These are phyloP conservation scores for Pachymerium ferrugineum DNA, from an alignment of 2,888 invertebrate species.

Conservation along the genomic window DNA sequence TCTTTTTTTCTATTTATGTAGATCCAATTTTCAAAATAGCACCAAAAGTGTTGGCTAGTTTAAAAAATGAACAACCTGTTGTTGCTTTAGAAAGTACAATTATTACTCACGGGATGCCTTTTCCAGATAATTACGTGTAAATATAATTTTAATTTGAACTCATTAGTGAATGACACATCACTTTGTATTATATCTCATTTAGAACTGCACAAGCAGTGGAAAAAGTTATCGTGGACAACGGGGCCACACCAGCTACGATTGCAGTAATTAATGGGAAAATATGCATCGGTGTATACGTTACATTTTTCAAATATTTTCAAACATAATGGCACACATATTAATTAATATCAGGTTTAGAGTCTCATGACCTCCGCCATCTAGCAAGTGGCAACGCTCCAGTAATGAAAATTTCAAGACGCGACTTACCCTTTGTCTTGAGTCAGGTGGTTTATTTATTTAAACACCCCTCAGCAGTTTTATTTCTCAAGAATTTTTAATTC, in stretches of 20 bases:
- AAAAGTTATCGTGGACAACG: slow-evolving; percentile 64
- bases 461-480: background rate
- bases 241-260: slow-evolving; percentile 85
- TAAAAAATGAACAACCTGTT: slow-evolving; percentile 62
- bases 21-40: background rate
- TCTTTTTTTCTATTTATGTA: background rate
- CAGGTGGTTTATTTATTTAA: too few relatives aligned
- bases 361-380: slow-evolving; percentile 60
- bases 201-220: slow-evolving; percentile 77
- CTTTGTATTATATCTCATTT: background rate
- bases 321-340: background rate
- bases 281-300: slow-evolving; percentile 61
- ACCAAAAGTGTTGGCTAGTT: slow-evolving; percentile 57
- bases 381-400: slow-evolving; percentile 54
- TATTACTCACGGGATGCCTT: slow-evolving; percentile 97
- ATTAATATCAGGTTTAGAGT: slow-evolving; percentile 51
- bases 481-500: background rate
- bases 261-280: slow-evolving; percentile 78
- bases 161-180: too few relatives aligned
- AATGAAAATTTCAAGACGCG: slow-evolving; percentile 81
- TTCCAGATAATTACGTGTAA: slow-evolving; percentile 74
- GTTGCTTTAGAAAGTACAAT: slow-evolving; percentile 97
- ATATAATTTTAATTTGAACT: background rate
- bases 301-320: background rate
- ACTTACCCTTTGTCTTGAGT: slow-evolving; percentile 41